Base-by-base conservation (phyloP, 2,888 invertebrate genomes). In the Pyrrhia umbra region DNA sequence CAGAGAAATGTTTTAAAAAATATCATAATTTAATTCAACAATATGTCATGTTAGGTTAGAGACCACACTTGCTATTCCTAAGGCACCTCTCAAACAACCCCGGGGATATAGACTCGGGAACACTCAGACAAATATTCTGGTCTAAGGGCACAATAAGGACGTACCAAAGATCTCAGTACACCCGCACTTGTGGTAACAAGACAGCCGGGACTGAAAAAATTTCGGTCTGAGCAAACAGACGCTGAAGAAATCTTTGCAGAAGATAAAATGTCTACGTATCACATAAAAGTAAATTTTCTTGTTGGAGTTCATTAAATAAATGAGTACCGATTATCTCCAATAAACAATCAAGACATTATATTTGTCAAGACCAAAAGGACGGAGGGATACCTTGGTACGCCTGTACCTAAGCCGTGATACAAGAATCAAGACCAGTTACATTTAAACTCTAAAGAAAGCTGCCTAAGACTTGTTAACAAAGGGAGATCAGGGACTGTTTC, bases 131-230 rank as follows among this genome's bases (percentile, higher is more conserved):
- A 63, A n/a, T 47, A 57, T 68, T 47, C 62, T 39, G 27, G 13
- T 49, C 43, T 20, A 18, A 68, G 70, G 70, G 52, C 63, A 49
- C 46, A 4, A 25, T 69, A 68, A 68, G 68, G 55, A 63, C 63
- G 70, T 23, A 16, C 39, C 0, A 23, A 18, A 20, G 13, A 61
- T 1, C 27, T 69, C 63, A 15, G 70, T 69, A 68, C 70, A 56
- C 16, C 18, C 68, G 70, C 56, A 68, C 68, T 56, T 30, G 62
- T 46, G 10, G 51, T 46, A 51, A 63, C 56, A 51, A 68, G 55
- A 23, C 42, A 5, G 9, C 9, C 16, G 34, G 23, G 51, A 56
- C 51, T 27, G 42, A 45, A 56, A 42, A 20, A 42, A 37, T 5
- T 55, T 46, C 37, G 40, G 46, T 50, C 40, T 59, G 59, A 40